Percentiles rank a stretch among this genome's conserved stretches.
phyloP scores from a whole-genome alignment of 2,113 vertebrate genomes.

The Rhipidura dahli region DNA sequence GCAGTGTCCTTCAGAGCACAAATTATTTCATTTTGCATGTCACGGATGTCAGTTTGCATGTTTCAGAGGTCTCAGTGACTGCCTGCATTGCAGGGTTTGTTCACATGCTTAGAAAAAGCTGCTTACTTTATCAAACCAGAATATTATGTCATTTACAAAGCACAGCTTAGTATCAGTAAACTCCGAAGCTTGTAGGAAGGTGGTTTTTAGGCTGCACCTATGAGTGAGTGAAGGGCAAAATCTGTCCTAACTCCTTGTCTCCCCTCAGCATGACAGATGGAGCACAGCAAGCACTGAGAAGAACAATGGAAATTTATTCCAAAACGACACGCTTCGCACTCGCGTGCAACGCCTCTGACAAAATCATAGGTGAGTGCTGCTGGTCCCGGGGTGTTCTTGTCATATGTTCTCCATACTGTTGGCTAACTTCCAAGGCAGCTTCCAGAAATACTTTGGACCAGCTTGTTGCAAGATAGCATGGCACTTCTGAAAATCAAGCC shows the following conservation, averaged over 20 bases:
- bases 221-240: neutral
- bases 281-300: slow-evolving; percentile 93
- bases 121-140: neutral
- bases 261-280: slow-evolving; percentile 93
- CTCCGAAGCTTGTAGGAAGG: neutral
- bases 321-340: slow-evolving; percentile 96
- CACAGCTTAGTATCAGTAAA: neutral
- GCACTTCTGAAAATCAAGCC: neutral
- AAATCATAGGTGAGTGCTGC: slow-evolving; percentile 84
- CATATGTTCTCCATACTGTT: neutral
- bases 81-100: accelerated
- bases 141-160: neutral
- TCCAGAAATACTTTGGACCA: neutral
- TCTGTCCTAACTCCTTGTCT: neutral
- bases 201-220: neutral
- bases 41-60: neutral
- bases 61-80: neutral
- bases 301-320: slow-evolving; percentile 99
- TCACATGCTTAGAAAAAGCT: neutral
- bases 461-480: neutral
- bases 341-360: slow-evolving; percentile 94
- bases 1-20: neutral
- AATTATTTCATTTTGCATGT: neutral
- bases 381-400: neutral
- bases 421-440: neutral